A percentile compares a stretch with the other conserved stretches of the same genome.
Evolutionary conservation across 1,140 invertebrate genomes (phyloP).

Genomic region (Phenacoccus solenopsis): DNA sequence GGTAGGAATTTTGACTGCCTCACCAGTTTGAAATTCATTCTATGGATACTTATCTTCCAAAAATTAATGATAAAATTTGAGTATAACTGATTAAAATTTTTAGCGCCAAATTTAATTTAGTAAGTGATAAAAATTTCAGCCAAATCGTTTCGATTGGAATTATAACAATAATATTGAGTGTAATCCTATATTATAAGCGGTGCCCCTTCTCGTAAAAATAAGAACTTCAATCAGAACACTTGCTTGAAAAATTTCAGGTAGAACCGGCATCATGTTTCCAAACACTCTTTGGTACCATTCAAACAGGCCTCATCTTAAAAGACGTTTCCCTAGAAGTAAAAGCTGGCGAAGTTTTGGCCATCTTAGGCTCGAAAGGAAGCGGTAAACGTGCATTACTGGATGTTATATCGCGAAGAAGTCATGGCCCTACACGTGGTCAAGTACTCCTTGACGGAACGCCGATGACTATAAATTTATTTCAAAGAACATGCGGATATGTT

Average conservation of each 20-base stretch:
- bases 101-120: no score
- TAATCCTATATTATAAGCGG: no score
- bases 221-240: no score
- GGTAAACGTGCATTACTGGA: constrained; percentile 81
- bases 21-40: no score
- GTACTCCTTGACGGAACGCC: constrained; percentile 73
- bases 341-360: constrained; percentile 79
- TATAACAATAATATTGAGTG: no score
- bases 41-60: no score
- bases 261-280: constrained; percentile 64
- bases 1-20: no score
- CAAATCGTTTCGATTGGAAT: no score
- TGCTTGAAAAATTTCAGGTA: constrained; percentile 41
- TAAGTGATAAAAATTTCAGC: no score
- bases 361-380: constrained; percentile 83
- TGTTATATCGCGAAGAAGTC: constrained; percentile 67
- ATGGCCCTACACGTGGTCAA: constrained; percentile 62
- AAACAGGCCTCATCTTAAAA: constrained; percentile 73
- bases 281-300: constrained; percentile 58
- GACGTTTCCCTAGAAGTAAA: constrained; percentile 81
- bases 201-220: no score
- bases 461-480: constrained; percentile 64
- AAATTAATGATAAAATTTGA: no score
- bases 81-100: no score
- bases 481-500: constrained; percentile 71